Base-by-base conservation (phyloP, 1,140 invertebrate genomes). In the Pinna nobilis region DNA sequence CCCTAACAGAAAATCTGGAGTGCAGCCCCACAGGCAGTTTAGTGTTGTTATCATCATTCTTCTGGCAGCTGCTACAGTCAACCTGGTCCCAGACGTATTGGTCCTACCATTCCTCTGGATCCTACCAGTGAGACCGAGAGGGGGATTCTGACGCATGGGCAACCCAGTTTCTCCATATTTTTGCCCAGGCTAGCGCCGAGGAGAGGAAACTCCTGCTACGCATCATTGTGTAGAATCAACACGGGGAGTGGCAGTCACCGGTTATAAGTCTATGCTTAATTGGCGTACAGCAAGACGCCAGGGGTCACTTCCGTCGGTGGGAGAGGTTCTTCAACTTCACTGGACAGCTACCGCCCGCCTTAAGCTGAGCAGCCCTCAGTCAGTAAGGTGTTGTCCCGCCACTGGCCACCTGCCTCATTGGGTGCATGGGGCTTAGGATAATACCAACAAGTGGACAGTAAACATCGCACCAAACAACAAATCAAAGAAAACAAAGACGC, bases 181-280 rank as follows among this genome's bases (percentile, higher is more conserved):
- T 28, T 32, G 18, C 35, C 61, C 61, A 44, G 61, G 61, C 61
- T 39, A 13, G 61, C 30, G 61, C 28, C 61, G 9, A 13, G 61
- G 61, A 64, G 61, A 64, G 35, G 61, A 9, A 13, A 64, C 39
- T 64, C 61, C 61, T 13, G 35, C 41, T 20, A 7, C 30, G 35
- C 41, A 18, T 44, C 39, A 44, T 18, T 7, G 39, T 15, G 20
- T 25, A n/a, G 41, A 25, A 5, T n/a, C 49, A 68, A 68, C 65
- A 70, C 39, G 68, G 53, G 68, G 35, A 33, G 68, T 33, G 39
- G 66, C 25, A 59, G 66, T 69, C 33, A 69, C 66, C 18, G 25
- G 47, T 60, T 60, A 61, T 61, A 61, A 70, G 57, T 20, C 68
- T 1, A 33, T 13, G 28, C 30, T 59, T 11, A 11, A 39, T 69